Evolutionary conservation across 2,113 vertebrate genomes (phyloP).

Genomic region (Noturus placidus): DNA sequence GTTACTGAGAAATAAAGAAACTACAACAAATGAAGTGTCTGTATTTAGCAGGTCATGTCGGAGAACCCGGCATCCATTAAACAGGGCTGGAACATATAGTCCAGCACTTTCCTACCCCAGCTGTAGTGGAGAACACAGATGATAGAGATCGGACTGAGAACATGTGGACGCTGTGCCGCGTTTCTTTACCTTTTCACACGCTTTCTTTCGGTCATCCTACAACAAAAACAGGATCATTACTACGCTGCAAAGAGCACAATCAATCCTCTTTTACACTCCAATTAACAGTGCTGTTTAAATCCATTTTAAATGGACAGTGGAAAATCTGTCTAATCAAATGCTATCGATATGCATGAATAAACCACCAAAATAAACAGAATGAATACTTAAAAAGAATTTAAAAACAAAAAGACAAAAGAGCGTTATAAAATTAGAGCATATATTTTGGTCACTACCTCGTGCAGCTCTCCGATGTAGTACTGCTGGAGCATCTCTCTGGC

Average conservation of each 20-base stretch:
- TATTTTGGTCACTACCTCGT: conserved; percentile 75
- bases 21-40: background rate
- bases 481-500: conserved; percentile 92
- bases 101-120: background rate
- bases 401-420: background rate
- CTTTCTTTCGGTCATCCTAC: conserved; percentile 81
- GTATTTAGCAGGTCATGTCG: no score
- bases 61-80: background rate
- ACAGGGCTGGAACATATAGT: background rate
- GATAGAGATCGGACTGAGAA: background rate
- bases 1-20: background rate
- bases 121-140: background rate
- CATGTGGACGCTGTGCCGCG: background rate
- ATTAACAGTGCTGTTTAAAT: background rate
- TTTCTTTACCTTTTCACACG: conserved; percentile 76
- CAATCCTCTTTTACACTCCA: background rate
- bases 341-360: background rate
- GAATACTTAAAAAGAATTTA: no score
- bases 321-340: background rate
- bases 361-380: no score
- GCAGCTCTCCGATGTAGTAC: conserved; percentile 87
- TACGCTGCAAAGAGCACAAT: background rate
- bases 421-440: background rate
- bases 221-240: conserved; percentile 37
- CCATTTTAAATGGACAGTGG: background rate